phyloP scores from a whole-genome alignment of 2,888 invertebrate genomes.

The Digitonthophagus gazella region DNA sequence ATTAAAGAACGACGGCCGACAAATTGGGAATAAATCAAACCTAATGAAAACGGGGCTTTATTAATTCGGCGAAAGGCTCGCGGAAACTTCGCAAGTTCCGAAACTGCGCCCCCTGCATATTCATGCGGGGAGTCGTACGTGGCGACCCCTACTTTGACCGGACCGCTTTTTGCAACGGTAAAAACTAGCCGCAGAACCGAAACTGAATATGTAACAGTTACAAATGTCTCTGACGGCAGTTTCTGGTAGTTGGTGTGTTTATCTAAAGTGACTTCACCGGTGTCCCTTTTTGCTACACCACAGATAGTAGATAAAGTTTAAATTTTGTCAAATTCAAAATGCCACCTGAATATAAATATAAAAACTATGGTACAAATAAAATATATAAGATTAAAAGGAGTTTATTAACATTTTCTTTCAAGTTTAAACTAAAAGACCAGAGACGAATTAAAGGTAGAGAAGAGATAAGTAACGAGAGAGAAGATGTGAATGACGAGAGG shows the following conservation, averaged over 20 bases:
- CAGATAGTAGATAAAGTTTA: neutral
- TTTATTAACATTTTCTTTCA: no score
- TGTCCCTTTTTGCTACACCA: neutral
- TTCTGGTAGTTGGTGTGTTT: neutral
- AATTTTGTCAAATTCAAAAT: no score
- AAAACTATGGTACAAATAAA: no score
- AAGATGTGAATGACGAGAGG: no score
- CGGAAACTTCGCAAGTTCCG: conserved; percentile 11
- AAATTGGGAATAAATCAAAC: conserved; percentile 15
- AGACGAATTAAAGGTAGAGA: no score
- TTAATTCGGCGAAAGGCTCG: conserved; percentile 12
- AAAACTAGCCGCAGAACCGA: conserved; percentile 6
- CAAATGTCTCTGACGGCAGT: conserved; percentile 6
- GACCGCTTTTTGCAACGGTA: conserved; percentile 4
- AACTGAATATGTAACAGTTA: conserved; percentile 16
- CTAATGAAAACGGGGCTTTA: conserved; percentile 13
- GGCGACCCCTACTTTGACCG: conserved; percentile 6
- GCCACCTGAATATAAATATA: neutral
- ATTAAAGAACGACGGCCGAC: conserved; percentile 11
- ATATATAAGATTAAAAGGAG: no score
- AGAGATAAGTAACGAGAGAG: no score
- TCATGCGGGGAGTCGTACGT: conserved; percentile 14
- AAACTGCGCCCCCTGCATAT: conserved; percentile 9
- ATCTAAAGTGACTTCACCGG: neutral
- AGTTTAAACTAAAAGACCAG: no score